Evolutionary conservation across 2,113 vertebrate genomes (phyloP), one percentile per base, ranked within the genome.

Genomic region (Sylvietta virens): DNA sequence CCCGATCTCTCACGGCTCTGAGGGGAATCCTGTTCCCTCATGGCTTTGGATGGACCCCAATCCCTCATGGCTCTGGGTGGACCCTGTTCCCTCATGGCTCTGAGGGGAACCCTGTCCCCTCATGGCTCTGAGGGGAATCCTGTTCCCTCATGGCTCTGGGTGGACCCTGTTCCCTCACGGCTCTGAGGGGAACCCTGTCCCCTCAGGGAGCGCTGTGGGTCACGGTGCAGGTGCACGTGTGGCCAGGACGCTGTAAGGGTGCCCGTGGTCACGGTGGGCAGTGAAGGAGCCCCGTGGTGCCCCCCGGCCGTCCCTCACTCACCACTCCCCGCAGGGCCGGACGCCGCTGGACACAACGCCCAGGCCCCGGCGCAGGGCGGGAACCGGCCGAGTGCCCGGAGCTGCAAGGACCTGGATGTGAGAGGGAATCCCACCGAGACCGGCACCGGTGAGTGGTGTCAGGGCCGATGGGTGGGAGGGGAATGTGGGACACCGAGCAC

Each of bases 41-140:
- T 1, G 4, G 31, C 22, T 57, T n/a, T 26, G n/a, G 9, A 3
- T 0, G 6, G 2, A 13, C 1, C 22, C 27, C 0, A 0, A 0
- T 5, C 19, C 9, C 39, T 40, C 16, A 1, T 6, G 1, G 44
- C 15, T 39, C 44, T 30, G 50, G 18, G 22, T 0, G 15, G 5
- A 22, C 1, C 14, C 5, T 1, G 7, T 1, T 11, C 30, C 19
- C 21, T 82, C 37, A 24, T 0, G 0, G 17, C 26, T 37, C 20
- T 10, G 11, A 6, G 26, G 3, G 33, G 1, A 15, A 0, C 10
- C 22, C 47, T 50, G 23, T 26, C 7, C 21, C 8, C 33, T 39
- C 15, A 1, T 6, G 2, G 28, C 19, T 39, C 33, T 48, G 44
- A 67, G 45, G 12, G 11, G 7, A 3, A 17, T 11, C 15, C 22